These are phyloP conservation scores for Trachelus stipa DNA, from an alignment of 2,888 invertebrate species.

Conservation along the genomic window DNA sequence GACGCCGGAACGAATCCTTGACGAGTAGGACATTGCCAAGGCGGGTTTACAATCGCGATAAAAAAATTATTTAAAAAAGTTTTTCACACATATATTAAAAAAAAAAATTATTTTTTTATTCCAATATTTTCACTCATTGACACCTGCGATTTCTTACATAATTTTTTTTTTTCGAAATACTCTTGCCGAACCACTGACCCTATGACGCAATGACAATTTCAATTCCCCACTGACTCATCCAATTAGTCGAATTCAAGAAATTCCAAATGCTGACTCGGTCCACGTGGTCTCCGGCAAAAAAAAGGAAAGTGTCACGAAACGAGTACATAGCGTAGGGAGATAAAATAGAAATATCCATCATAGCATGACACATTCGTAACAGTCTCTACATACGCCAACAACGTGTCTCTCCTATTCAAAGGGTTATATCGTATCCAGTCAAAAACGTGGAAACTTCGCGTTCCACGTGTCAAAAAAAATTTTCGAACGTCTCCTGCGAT, in stretches of 20 bases:
- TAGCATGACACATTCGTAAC: neutral
- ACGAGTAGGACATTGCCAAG: neutral
- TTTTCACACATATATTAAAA: too few relatives aligned
- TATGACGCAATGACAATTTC: neutral
- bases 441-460: too few relatives aligned
- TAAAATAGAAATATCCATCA: neutral
- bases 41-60: neutral
- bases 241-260: neutral
- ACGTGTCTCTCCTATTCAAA: neutral
- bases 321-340: neutral
- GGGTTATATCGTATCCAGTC: too few relatives aligned
- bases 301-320: neutral
- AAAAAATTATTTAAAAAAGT: neutral
- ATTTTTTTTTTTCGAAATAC: neutral
- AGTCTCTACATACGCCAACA: neutral
- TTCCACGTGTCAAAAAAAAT: neutral
- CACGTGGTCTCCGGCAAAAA: neutral
- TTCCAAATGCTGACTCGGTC: neutral
- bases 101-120: neutral
- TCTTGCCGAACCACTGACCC: too few relatives aligned
- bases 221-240: neutral
- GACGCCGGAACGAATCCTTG: neutral
- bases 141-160: neutral
- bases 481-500: neutral
- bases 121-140: neutral